phyloP scores from a whole-genome alignment of 2,797 vertebrate species.

The Hemitrygon akajei region DNA sequence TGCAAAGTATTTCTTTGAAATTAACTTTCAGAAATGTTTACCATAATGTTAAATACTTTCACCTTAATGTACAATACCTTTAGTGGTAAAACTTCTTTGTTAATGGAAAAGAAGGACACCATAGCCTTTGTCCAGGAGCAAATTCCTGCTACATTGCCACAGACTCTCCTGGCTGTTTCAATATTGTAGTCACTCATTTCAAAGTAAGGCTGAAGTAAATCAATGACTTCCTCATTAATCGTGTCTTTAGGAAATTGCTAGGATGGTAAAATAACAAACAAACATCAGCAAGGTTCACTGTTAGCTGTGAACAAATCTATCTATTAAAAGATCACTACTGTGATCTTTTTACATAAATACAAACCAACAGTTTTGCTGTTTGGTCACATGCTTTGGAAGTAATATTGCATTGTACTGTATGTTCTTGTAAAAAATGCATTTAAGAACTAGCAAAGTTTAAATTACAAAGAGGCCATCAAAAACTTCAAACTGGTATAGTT shows the following conservation, averaged over 20 bases:
- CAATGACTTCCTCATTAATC: constrained; percentile 88
- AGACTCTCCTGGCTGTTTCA: constrained; percentile 85
- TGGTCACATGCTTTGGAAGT: no score
- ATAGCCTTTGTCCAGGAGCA: constrained; percentile 97
- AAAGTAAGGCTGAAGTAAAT: constrained; percentile 85
- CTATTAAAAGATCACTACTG: neutral
- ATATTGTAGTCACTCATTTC: constrained; percentile 90
- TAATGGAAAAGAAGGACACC: constrained; percentile 88
- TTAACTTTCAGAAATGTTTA: neutral
- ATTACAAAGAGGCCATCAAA: neutral
- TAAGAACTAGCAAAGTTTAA: neutral
- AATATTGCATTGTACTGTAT: neutral
- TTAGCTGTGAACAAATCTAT: neutral
- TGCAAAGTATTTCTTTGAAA: neutral
- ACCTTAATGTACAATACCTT: constrained; percentile 63
- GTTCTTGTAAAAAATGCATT: neutral
- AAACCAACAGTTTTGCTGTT: neutral
- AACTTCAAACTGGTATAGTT: neutral
- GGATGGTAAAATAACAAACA: neutral
- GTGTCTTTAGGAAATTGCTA: constrained; percentile 94
- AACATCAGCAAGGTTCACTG: neutral
- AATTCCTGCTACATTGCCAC: constrained; percentile 89
- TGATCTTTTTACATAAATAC: neutral
- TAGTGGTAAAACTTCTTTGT: constrained; percentile 91
- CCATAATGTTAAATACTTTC: constrained; percentile 35